These are phyloP conservation scores for Champsocephalus gunnari DNA, from an alignment of 2,797 vertebrate species.

Conservation along the genomic window DNA sequence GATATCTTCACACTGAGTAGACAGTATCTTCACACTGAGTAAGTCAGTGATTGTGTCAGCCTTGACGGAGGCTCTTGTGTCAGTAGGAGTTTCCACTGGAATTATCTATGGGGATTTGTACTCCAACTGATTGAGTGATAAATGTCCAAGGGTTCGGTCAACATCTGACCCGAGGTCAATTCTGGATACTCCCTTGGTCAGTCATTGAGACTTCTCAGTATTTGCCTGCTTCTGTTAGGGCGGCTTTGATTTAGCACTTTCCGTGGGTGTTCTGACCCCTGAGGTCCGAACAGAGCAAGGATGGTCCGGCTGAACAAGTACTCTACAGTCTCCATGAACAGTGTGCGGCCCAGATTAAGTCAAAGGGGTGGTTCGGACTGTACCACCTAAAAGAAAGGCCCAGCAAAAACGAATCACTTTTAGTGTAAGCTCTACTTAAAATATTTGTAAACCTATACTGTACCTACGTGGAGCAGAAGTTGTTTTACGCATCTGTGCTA, in stretches of 20 bases:
- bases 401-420: too few relatives aligned
- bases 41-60: slow-evolving; percentile 11
- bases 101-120: slow-evolving; percentile 48
- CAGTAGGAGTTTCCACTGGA: slow-evolving; percentile 24
- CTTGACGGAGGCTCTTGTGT: slow-evolving; percentile 31
- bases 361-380: too few relatives aligned
- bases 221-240: slow-evolving; percentile 32
- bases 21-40: neutral
- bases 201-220: slow-evolving; percentile 34
- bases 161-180: slow-evolving; percentile 50
- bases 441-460: too few relatives aligned
- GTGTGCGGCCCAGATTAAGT: neutral
- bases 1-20: neutral
- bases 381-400: too few relatives aligned
- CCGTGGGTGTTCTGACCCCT: slow-evolving; percentile 67
- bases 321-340: slow-evolving; percentile 43
- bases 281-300: slow-evolving; percentile 46
- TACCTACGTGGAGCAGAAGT: too few relatives aligned
- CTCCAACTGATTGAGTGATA: slow-evolving; percentile 51
- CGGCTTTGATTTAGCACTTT: slow-evolving; percentile 59
- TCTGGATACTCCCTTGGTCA: slow-evolving; percentile 34
- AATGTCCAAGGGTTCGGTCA: slow-evolving; percentile 37
- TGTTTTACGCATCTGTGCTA: too few relatives aligned
- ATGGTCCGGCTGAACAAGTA: slow-evolving; percentile 58
- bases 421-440: too few relatives aligned